These are phyloP conservation scores for Stomatorhinus ivindoensis DNA, from an alignment of 2,113 vertebrate genomes.

Conservation along the genomic window DNA sequence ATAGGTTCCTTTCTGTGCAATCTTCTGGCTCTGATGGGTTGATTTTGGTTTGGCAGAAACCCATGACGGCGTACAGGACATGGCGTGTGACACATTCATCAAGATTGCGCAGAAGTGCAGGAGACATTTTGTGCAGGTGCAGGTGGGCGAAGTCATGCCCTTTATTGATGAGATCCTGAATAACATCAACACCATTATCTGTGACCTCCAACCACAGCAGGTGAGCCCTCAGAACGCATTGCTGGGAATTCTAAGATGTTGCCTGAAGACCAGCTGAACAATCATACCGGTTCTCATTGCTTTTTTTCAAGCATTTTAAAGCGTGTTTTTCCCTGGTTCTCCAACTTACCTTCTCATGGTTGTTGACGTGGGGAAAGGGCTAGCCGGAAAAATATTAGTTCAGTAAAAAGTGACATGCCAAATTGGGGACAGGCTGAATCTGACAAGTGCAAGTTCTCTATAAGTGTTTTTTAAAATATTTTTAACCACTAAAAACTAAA, in stretches of 20 bases:
- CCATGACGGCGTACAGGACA: conserved; percentile 91
- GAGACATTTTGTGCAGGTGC: conserved; percentile 89
- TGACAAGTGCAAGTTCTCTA: not conserved
- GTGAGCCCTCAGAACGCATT: conserved; percentile 42
- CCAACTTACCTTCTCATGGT: not conserved
- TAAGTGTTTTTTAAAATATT: not conserved
- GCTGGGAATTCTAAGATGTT: not conserved
- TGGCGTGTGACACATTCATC: conserved; percentile 96
- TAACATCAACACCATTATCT: conserved; percentile 97
- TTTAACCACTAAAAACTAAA: not conserved
- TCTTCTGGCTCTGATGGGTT: not conserved
- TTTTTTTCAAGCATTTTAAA: not conserved
- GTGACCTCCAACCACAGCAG: conserved; percentile 94
- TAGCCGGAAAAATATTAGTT: not conserved
- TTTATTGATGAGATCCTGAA: conserved; percentile 95
- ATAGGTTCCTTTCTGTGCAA: not conserved
- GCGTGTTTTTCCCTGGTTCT: not conserved
- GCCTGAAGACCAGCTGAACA: not conserved
- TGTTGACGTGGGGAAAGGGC: not conserved
- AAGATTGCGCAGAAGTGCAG: conserved; percentile 96
- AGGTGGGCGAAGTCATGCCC: conserved; percentile 95
- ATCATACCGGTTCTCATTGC: not conserved
- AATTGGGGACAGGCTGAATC: not conserved
- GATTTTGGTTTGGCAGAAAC: conserved; percentile 66
- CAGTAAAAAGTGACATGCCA: not conserved